Conservation (phyloP, 1,140 invertebrate species). For the Ceratina japonica region DNA sequence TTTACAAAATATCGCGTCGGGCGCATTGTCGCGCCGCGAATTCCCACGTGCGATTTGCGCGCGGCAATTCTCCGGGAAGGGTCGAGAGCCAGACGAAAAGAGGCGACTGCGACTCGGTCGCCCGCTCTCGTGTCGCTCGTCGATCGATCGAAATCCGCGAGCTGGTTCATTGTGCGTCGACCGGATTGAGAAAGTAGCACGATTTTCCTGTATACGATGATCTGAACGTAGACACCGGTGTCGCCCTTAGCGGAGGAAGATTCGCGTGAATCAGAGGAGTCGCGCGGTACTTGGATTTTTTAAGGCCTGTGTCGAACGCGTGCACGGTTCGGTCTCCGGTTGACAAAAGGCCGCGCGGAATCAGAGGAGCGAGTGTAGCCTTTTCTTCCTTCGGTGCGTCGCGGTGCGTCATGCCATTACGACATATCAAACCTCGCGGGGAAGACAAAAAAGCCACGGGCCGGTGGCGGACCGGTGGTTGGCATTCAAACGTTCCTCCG, state of each 20-base stretch:
- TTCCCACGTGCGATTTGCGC: slow-evolving; percentile 36
- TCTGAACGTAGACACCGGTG: no score
- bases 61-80: not conserved
- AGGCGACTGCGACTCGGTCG: no score
- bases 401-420: slow-evolving; percentile 51
- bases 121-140: no score
- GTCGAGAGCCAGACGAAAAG: no score
- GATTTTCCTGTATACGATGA: no score
- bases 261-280: no score
- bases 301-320: no score
- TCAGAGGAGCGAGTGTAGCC: slow-evolving; percentile 39
- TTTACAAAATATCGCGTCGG: slow-evolving; percentile 31
- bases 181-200: no score
- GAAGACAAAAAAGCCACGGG: slow-evolving; percentile 50
- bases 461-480: slow-evolving; percentile 56
- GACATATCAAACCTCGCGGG: slow-evolving; percentile 56
- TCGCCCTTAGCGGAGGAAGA: no score
- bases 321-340: slow-evolving; percentile 2
- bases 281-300: no score
- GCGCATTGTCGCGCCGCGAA: slow-evolving; percentile 25
- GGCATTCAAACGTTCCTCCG: slow-evolving; percentile 63
- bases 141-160: no score
- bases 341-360: slow-evolving; percentile 50
- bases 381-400: slow-evolving; percentile 35
- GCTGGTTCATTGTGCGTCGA: no score